Conservation (phyloP, 2,888 invertebrate genomes). For the Eupithecia insigniata region DNA sequence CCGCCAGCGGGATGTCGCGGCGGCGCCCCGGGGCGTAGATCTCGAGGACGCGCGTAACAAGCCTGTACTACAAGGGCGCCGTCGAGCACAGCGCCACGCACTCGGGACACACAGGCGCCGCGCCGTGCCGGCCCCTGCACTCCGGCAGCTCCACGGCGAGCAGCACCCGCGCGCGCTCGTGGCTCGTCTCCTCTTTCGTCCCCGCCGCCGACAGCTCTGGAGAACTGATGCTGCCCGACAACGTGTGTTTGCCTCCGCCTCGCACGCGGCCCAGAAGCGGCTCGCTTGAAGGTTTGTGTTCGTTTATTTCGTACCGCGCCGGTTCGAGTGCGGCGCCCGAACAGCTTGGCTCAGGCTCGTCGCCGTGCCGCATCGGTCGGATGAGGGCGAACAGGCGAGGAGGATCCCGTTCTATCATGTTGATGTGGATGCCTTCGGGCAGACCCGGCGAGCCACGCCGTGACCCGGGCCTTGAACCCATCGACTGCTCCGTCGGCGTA, state of each 20-base stretch:
- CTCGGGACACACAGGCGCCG: constrained; percentile 49
- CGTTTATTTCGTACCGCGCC: constrained; percentile 52
- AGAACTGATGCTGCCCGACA: constrained; percentile 74
- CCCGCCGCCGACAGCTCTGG: constrained; percentile 69
- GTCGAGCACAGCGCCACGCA: constrained; percentile 59
- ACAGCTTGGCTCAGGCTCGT: constrained; percentile 51
- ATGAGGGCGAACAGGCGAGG: constrained; percentile 72
- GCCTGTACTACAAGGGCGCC: constrained; percentile 78
- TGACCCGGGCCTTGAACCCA: constrained; percentile 65
- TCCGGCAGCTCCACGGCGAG: constrained; percentile 72
- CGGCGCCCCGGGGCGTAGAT: neutral
- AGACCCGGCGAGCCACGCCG: constrained; percentile 70
- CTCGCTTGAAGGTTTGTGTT: constrained; percentile 64
- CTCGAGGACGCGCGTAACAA: constrained; percentile 75
- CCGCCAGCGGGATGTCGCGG: neutral
- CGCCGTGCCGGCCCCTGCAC: constrained; percentile 62
- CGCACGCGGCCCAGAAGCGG: constrained; percentile 70
- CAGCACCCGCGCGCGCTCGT: constrained; percentile 66
- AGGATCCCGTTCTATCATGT: constrained; percentile 84
- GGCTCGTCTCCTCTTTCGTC: constrained; percentile 44
- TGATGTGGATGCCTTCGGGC: constrained; percentile 87
- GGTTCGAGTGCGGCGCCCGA: constrained; percentile 54
- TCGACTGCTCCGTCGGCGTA: constrained; percentile 90
- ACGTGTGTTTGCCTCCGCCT: constrained; percentile 44
- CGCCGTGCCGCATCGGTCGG: constrained; percentile 57